Percentiles rank a stretch among this genome's conserved stretches.
Conservation (phyloP, 2,888 invertebrate species). For the Trachelus stipa region DNA sequence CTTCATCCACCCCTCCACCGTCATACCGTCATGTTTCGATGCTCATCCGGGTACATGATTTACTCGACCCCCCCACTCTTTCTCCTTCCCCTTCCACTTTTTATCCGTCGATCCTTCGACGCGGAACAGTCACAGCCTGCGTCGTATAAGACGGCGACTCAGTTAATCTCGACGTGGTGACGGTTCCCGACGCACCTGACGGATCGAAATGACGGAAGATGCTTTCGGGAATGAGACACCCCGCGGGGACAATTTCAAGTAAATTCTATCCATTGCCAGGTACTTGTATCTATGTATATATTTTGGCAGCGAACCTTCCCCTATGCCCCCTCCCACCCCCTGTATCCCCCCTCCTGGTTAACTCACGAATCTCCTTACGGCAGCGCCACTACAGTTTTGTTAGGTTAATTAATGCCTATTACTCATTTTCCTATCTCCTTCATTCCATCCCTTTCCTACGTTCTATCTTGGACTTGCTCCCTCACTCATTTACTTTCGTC, state of each 20-base stretch:
- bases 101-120: too few relatives aligned
- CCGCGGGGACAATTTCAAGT: neutral
- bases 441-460: neutral
- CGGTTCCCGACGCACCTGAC: constrained; percentile 15
- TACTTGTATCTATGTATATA: too few relatives aligned
- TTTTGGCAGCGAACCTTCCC: too few relatives aligned
- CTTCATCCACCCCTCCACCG: too few relatives aligned
- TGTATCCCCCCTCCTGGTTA: neutral
- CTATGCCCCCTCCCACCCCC: fast-evolving
- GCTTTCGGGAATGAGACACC: neutral
- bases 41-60: too few relatives aligned
- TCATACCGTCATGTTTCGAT: too few relatives aligned
- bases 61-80: too few relatives aligned
- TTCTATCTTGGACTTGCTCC: too few relatives aligned
- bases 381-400: constrained; percentile 14
- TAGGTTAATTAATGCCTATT: constrained; percentile 21
- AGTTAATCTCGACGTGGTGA: constrained; percentile 20
- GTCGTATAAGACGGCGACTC: constrained; percentile 17
- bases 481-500: neutral
- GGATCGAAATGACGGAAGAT: constrained; percentile 22
- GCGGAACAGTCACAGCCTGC: constrained; percentile 5
- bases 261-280: too few relatives aligned
- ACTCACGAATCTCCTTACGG: neutral
- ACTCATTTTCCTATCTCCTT: constrained; percentile 11
- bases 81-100: too few relatives aligned